Evolutionary conservation across 1,140 invertebrate genomes (phyloP), one percentile per base, ranked within the genome.

Genomic region (Papilio aristodemus): DNA sequence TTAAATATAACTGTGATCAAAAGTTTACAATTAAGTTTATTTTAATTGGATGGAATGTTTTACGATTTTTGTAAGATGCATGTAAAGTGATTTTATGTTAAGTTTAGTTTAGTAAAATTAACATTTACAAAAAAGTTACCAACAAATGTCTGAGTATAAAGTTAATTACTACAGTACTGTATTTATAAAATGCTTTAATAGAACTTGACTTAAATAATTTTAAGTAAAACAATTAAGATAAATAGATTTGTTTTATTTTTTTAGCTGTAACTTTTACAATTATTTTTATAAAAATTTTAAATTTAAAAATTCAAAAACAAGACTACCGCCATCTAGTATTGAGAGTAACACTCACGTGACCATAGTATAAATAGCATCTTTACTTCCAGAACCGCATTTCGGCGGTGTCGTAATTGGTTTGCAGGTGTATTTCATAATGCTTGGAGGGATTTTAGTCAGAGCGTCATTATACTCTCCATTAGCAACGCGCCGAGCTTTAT

Each of bases 401-500:
- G 70, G 68, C 25, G 57, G 41, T 37, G 43, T 71, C n/a, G 50
- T 62, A 0, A 71, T 43, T 43, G 22, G 14, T 70, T 70, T 74
- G 41, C 63, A 66, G 2, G 63, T 66, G 41, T 66, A 66, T 17
- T 66, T 66, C n/a, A 46, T 10, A 50, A 66, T 46, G 46, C n/a
- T 46, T 32, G 63, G 41, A 17, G 63, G 63, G 25, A 66, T 46
- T 66, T 66, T 66, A 17, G 39, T 4, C 13, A 10, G 77, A 76
- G 27, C 70, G 63, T 60, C 81, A 7, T 66, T 17, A 7, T 46
- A 13, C 13, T 77, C 68, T 13, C 62, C 57, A 5, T 74, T 76
- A 0, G 66, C 50, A n/a, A 73, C 27, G 0, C 72, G 72, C 9
- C 81, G 73, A 4, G 80, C 81, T 39, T 83, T 83, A 9, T 81